phyloP scores from a whole-genome alignment of 2,113 vertebrate genomes.

The Megaleporinus macrocephalus region DNA sequence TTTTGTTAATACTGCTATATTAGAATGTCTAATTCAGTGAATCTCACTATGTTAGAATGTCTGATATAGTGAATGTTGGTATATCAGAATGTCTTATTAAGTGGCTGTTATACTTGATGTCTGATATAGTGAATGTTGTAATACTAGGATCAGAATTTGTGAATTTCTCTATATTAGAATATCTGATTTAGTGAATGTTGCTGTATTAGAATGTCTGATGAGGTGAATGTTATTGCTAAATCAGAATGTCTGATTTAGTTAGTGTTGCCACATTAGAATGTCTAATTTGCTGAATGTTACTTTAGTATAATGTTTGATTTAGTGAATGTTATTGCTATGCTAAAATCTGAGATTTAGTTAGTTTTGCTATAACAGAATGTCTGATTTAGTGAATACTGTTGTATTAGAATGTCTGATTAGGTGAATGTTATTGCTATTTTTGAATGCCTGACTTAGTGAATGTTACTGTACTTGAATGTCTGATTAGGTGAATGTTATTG shows the following conservation, averaged over 20 bases:
- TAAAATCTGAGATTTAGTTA: neutral
- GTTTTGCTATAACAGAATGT: neutral
- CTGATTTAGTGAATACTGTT: neutral
- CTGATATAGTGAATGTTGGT: too few species aligned
- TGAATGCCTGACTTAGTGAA: neutral
- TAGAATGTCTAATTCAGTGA: neutral
- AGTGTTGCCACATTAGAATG: neutral
- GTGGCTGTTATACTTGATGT: neutral
- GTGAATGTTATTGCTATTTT: neutral
- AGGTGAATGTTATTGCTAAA: neutral
- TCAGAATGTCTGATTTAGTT: neutral
- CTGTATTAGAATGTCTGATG: neutral
- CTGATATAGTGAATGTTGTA: neutral
- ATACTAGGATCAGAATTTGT: neutral
- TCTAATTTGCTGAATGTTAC: neutral
- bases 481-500: neutral
- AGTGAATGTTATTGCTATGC: neutral
- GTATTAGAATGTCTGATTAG: neutral
- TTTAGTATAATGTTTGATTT: neutral
- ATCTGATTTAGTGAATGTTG: neutral
- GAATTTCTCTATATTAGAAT: neutral
- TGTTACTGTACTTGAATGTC: neutral
- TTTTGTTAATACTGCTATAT: neutral
- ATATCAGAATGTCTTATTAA: too few species aligned
- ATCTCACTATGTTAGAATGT: neutral